Evolutionary conservation across 2,797 vertebrate species (phyloP).

Genomic region (Gambelia wislizenii): DNA sequence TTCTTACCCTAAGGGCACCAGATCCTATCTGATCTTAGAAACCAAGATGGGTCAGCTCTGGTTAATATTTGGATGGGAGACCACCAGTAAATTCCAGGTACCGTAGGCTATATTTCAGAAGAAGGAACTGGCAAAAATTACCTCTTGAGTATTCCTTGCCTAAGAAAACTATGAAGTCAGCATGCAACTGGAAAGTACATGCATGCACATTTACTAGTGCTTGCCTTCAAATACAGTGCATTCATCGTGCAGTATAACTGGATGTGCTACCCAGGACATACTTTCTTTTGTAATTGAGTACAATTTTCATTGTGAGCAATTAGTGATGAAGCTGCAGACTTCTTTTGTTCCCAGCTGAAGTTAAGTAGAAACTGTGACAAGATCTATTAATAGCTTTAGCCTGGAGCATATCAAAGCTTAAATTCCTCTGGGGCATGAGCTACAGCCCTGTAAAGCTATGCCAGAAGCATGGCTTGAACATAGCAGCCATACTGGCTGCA

Average conservation of each 20-base stretch:
- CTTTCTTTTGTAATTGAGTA: conserved; percentile 10
- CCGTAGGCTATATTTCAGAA: too few relatives aligned
- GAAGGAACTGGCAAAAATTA: too few relatives aligned
- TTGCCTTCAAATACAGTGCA: not conserved
- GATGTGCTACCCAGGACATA: not conserved
- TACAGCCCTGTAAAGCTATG: not conserved
- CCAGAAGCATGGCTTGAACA: not conserved
- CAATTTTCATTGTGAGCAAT: not conserved
- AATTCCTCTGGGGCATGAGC: not conserved
- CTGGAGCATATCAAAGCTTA: not conserved
- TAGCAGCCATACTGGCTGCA: not conserved
- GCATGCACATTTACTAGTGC: not conserved
- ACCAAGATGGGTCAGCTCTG: too few relatives aligned
- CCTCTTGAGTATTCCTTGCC: too few relatives aligned
- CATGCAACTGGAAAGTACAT: too few relatives aligned
- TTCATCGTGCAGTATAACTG: not conserved
- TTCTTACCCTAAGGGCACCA: too few relatives aligned
- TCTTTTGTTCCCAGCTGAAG: not conserved
- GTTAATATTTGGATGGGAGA: too few relatives aligned
- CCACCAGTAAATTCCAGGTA: too few relatives aligned
- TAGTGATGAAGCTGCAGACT: not conserved
- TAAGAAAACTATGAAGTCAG: too few relatives aligned
- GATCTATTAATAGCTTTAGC: not conserved
- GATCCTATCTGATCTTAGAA: too few relatives aligned
- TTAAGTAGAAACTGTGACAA: conserved; percentile 2